Evolutionary conservation across 2,113 vertebrate species (phyloP), one percentile per base, ranked within the genome.

Genomic region (Electrona antarctica): DNA sequence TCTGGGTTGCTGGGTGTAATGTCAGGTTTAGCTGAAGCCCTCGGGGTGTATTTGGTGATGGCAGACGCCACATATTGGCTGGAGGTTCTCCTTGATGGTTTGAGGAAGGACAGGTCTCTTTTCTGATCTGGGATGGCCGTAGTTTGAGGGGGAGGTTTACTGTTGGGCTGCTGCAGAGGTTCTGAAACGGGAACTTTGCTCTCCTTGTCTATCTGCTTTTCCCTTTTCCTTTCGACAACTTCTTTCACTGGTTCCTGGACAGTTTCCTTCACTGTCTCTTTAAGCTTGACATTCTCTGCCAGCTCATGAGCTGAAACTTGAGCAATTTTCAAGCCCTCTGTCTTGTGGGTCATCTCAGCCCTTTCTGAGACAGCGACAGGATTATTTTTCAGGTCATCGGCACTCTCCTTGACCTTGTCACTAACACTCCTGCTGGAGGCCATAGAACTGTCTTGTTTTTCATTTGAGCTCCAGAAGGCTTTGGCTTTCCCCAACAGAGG

Each of bases 21-120:
- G 59, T 28, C 77, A 15, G 76, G 77, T 79, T 84, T 86, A 56
- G 47, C 67, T 7, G 76, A 56, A 9, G 83, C 62, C 63, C 67
- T 85, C 28, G 78, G 66, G 88, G 82, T 88, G 21, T 94, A 90
- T 88, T 91, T 96, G 76, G 91, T 84, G 79, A 98, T 96, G 48
- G 95, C 96, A 67, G 96, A 97, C 1, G 96, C 96, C 78, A 99
- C 93, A 1, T 99, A 97, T 64, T 97, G 96, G 84, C 96, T 98
- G 56, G 96, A 98, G 0, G 96, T 98, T 87, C 96, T 93, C 64
- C 93, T 94, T 1, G 93, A 91, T 3, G 95, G 94, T 87, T 92
- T 96, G 5, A 95, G 81, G 71, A 98, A 95, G 0, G 86, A 89
- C 55, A 93, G 75, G 46, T 94, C 92, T 64, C 85, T 87, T 67